Conservation (phyloP, 1,140 invertebrate species). For the Drosophila pruinosa region DNA sequence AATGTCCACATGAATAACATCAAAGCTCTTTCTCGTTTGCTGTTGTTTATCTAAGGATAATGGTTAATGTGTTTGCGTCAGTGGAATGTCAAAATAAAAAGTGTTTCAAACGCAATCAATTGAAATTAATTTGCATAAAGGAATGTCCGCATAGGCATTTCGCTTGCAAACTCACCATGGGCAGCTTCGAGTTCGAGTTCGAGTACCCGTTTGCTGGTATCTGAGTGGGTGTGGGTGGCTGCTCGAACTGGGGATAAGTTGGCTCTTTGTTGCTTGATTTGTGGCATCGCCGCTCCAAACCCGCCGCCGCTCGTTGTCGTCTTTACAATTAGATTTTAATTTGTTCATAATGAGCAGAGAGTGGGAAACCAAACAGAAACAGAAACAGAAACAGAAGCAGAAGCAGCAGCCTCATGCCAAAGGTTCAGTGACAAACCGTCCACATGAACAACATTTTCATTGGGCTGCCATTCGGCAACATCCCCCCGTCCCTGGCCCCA, state of each 20-base stretch:
- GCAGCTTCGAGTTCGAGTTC: background rate
- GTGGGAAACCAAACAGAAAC: constrained; percentile 35
- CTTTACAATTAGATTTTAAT: constrained; percentile 67
- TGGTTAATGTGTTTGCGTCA: constrained; percentile 59
- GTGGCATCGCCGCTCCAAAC: constrained; percentile 25
- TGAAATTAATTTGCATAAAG: constrained; percentile 81
- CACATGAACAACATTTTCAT: constrained; percentile 20
- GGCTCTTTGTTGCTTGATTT: constrained; percentile 57
- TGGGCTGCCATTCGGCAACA: background rate
- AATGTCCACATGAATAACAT: constrained; percentile 72
- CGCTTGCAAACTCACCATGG: background rate
- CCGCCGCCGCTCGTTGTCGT: constrained; percentile 9
- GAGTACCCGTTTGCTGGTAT: constrained; percentile 27
- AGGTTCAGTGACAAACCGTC: constrained; percentile 31
- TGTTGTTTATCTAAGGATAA: constrained; percentile 65
- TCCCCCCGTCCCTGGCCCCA: background rate
- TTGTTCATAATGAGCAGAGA: constrained; percentile 55
- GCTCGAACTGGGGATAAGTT: constrained; percentile 14
- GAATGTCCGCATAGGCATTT: constrained; percentile 61
- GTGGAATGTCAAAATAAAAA: constrained; percentile 77
- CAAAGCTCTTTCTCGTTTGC: constrained; percentile 40
- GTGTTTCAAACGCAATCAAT: constrained; percentile 72
- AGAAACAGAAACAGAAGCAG: constrained; percentile 16
- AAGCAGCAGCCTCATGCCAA: constrained; percentile 1
- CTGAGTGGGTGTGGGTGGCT: background rate